Percentiles rank a stretch among this genome's conserved stretches.
These are phyloP conservation scores for Apodemia mormo DNA, from an alignment of 2,888 invertebrate species.

Conservation along the genomic window DNA sequence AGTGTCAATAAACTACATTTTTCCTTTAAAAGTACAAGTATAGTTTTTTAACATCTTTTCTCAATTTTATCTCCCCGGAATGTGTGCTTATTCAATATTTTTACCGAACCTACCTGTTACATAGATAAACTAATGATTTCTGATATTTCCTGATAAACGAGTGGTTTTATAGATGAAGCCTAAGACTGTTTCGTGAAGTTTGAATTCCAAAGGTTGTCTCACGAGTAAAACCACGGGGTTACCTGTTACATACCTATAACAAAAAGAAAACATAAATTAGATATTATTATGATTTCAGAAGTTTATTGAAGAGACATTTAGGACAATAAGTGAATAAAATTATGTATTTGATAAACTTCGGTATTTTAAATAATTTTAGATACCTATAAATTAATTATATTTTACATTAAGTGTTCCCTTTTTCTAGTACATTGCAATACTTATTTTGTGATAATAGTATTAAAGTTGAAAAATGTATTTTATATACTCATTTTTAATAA, in stretches of 20 bases:
- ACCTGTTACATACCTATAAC: slow-evolving; percentile 9
- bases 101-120: background rate
- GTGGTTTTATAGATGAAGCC: background rate
- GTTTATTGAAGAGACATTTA: too few relatives aligned
- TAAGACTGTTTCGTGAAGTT: background rate
- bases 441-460: too few relatives aligned
- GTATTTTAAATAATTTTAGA: too few relatives aligned
- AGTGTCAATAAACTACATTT: background rate
- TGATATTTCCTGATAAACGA: background rate
- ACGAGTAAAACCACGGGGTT: background rate
- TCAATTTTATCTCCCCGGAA: background rate
- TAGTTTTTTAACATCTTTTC: background rate
- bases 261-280: background rate
- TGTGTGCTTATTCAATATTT: background rate
- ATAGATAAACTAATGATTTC: background rate
- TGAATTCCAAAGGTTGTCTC: background rate
- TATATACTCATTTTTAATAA: too few relatives aligned
- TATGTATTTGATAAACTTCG: too few relatives aligned
- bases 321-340: too few relatives aligned
- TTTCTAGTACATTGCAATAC: too few relatives aligned
- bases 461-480: too few relatives aligned
- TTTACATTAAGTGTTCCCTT: too few relatives aligned
- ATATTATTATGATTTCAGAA: background rate
- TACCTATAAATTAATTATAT: too few relatives aligned
- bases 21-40: background rate